These are phyloP conservation scores for Sebastes minor DNA, from an alignment of 2,797 vertebrate species.

Conservation along the genomic window DNA sequence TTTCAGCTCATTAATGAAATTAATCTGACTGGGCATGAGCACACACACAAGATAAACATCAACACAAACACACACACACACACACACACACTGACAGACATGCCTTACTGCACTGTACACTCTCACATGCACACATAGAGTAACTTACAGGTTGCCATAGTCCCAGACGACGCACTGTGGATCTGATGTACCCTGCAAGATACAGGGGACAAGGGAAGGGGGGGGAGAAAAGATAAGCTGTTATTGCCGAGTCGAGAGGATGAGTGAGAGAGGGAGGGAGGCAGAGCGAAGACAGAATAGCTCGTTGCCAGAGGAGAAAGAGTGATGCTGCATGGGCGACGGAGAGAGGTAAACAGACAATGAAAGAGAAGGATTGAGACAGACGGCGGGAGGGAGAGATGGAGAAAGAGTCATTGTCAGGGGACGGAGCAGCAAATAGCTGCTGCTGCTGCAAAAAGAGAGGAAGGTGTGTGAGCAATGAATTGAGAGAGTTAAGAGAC, in stretches of 20 bases:
- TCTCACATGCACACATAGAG: slow-evolving; percentile 21
- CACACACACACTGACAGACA: not conserved
- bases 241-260: slow-evolving; percentile 63
- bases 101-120: not conserved
- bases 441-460: slow-evolving; percentile 20
- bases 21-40: slow-evolving; percentile 46
- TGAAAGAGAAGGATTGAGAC: slow-evolving; percentile 71
- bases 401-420: slow-evolving; percentile 62
- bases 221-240: slow-evolving; percentile 56
- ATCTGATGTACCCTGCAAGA: slow-evolving; percentile 92
- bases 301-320: slow-evolving; percentile 65
- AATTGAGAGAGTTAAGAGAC: slow-evolving; percentile 32
- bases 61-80: not conserved
- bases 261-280: slow-evolving; percentile 40
- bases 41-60: slow-evolving; percentile 41
- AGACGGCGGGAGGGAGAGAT: slow-evolving; percentile 33
- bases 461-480: slow-evolving; percentile 32
- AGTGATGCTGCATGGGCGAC: slow-evolving; percentile 65
- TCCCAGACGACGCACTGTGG: slow-evolving; percentile 96
- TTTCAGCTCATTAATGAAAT: slow-evolving; percentile 67
- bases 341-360: slow-evolving; percentile 74
- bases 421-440: slow-evolving; percentile 55
- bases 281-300: slow-evolving; percentile 49
- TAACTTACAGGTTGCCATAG: slow-evolving; percentile 93
- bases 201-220: slow-evolving; percentile 6